These are phyloP conservation scores for Eupsittula cactorum DNA, from an alignment of 2,113 vertebrate species.

Conservation along the genomic window DNA sequence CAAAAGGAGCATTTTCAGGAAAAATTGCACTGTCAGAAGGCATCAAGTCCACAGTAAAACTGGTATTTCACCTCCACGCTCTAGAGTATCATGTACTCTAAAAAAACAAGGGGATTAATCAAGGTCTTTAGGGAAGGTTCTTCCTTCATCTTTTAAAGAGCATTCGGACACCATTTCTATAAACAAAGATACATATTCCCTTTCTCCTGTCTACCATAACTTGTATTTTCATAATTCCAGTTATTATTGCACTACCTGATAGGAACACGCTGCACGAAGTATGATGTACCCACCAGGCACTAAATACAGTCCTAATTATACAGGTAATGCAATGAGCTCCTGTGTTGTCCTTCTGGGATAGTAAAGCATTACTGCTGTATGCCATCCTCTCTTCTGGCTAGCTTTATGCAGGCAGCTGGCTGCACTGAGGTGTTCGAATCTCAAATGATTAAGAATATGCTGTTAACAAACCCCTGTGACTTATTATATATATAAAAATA, in stretches of 20 bases:
- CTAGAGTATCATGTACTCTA: not conserved
- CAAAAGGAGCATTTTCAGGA: not conserved
- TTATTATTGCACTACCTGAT: not conserved
- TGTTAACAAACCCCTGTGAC: not conserved
- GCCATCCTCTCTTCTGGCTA: not conserved
- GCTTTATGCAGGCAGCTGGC: not conserved
- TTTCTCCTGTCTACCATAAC: not conserved
- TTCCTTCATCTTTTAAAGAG: not conserved
- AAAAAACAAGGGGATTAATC: not conserved
- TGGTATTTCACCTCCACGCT: not conserved
- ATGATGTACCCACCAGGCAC: too few species aligned
- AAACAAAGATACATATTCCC: not conserved
- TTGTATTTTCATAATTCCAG: not conserved
- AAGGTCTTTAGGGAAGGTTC: not conserved
- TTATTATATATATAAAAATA: not conserved
- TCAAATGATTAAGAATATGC: not conserved
- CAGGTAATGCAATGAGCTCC: not conserved
- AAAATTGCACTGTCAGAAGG: not conserved
- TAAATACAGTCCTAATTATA: not conserved
- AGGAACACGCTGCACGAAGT: not conserved
- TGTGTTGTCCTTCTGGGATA: not conserved
- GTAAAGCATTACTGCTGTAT: not conserved
- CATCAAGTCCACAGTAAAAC: not conserved
- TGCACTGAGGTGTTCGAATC: not conserved
- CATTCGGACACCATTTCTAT: not conserved